Base-by-base conservation (phyloP, 2,797 vertebrate genomes). In the Cyprinella venusta region DNA sequence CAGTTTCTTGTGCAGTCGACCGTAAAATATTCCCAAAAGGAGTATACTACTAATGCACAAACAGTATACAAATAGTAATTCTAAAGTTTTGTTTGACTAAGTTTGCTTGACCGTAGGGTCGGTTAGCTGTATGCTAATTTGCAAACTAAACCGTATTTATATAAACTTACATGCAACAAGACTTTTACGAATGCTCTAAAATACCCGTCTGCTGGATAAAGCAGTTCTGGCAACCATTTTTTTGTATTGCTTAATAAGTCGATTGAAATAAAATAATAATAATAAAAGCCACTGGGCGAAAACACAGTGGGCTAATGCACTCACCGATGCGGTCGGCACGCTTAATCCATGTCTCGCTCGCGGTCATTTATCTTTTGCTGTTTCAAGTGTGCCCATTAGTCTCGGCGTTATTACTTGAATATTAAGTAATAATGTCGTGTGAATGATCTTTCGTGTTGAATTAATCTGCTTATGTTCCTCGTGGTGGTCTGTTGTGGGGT, bases 401-500 rank as follows among this genome's bases (percentile, higher is more conserved):
- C 10, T 21, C 30, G 30, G 26, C 5, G 6, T 69, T 42, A 18
- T 15, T 13, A 12, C 40, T 6, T 6, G 8, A 38, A 48, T 61
- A 63, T 16, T 2, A 16, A n/a, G n/a, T n/a, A n/a, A n/a, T n/a
- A n/a, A 6, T 38, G n/a, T 38, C 38, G 50, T 63, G 38, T 24
- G 10, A 16, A 21, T 70, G 38, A 33, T 68, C 9, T 75, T 36
- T 16, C 19, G 3, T 12, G 16, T 48, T 48, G 19, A 83, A 77
- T 70, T 6, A 21, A 61, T 50, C 2, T 10, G 67, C 15, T 36
- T 21, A 10, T 21, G 19, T 36, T 79, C 42, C 70, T 61, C 76
- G 54, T 75, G 81, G 63, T 83, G n/a, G 68, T 82, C 40, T 80
- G 45, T 71, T 80, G 48, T 76, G 68, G 67, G 77, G 13, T 63